Evolutionary conservation across 2,113 vertebrate species (phyloP).

Genomic region (Lipophrys pholis): DNA sequence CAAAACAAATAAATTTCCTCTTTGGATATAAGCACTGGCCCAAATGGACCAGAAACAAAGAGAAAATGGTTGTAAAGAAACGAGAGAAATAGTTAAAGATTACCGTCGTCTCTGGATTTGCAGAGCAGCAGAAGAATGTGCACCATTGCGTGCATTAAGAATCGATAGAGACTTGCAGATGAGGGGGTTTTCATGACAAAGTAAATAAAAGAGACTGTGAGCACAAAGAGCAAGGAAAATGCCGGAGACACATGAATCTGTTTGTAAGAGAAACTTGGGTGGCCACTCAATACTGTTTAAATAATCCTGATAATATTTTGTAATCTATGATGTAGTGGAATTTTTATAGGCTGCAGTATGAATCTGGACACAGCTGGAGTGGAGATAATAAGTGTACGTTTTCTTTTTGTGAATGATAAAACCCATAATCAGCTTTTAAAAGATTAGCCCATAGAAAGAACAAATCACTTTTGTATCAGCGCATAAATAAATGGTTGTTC

Average conservation of each 20-base stretch:
- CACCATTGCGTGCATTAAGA: conserved; percentile 8
- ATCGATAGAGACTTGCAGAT: neutral
- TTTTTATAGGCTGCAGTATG: conserved; percentile 4
- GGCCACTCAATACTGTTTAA: conserved; percentile 8
- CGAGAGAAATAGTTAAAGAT: neutral
- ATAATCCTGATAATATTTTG: conserved; percentile 42
- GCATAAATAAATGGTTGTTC: no score
- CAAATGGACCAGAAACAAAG: no score
- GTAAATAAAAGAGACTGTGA: no score
- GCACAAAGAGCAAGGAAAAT: neutral
- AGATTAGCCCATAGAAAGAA: no score
- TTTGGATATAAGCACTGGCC: neutral
- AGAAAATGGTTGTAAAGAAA: neutral
- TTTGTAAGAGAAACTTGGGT: conserved; percentile 17
- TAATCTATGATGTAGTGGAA: neutral
- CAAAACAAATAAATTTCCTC: neutral
- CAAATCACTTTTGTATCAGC: no score
- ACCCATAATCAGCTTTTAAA: no score
- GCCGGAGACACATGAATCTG: neutral
- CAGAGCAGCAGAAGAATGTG: neutral
- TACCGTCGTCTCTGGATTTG: conserved; percentile 5
- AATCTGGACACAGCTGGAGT: neutral
- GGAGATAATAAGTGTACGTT: no score
- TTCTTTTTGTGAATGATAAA: no score
- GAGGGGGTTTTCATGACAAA: neutral